Conservation (phyloP, 1,140 invertebrate genomes). For the Diorhabda elongata region DNA sequence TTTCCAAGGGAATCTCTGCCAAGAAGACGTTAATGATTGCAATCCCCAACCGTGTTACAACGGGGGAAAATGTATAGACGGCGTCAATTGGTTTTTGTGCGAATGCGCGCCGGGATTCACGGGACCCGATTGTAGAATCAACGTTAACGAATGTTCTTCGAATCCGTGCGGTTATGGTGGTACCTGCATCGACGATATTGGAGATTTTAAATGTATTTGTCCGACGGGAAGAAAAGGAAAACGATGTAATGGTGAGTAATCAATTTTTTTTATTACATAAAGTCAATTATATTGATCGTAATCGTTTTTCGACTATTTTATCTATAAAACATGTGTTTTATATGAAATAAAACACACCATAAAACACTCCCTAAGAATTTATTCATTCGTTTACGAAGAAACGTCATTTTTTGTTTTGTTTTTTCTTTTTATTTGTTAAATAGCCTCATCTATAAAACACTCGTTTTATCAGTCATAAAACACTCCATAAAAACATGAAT, state of each 20-base stretch:
- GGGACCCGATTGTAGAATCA: conserved; percentile 67
- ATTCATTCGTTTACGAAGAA: too few relatives aligned
- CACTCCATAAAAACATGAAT: too few relatives aligned
- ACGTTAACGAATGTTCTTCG: conserved; percentile 72
- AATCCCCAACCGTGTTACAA: conserved; percentile 65
- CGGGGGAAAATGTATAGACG: conserved; percentile 75
- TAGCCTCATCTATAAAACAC: too few relatives aligned
- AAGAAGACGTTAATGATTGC: conserved; percentile 64
- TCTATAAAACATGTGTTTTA: too few relatives aligned
- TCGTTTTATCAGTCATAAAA: too few relatives aligned
- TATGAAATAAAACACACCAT: too few relatives aligned
- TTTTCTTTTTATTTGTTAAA: too few relatives aligned
- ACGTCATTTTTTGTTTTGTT: too few relatives aligned
- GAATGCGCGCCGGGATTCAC: conserved; percentile 74
- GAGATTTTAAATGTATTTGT: conserved; percentile 78
- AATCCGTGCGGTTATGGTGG: conserved; percentile 81
- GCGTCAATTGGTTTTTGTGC: conserved; percentile 71
- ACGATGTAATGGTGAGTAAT: conserved; percentile 56
- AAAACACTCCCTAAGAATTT: too few relatives aligned
- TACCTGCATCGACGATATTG: conserved; percentile 74
- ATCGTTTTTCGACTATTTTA: too few relatives aligned
- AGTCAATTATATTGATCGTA: not conserved
- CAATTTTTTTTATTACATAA: not conserved
- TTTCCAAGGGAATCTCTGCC: conserved; percentile 60
- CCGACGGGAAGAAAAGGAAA: conserved; percentile 67